phyloP scores from a whole-genome alignment of 2,113 vertebrate genomes.

The Platichthys flesus region DNA sequence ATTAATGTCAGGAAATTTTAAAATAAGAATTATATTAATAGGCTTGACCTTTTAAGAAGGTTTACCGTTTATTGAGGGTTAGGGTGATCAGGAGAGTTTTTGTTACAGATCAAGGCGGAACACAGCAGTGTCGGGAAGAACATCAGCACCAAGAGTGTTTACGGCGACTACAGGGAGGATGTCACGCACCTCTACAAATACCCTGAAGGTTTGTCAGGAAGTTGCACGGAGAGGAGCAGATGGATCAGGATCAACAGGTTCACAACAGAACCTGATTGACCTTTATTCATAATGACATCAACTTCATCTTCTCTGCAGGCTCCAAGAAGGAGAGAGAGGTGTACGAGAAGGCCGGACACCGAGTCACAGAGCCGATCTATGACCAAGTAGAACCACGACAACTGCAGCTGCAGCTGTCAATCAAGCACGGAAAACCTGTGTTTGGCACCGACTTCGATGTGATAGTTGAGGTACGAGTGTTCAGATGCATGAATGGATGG shows the following conservation, averaged over 20 bases:
- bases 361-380: not conserved
- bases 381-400: not conserved
- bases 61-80: not conserved
- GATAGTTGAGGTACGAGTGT: slow-evolving; percentile 74
- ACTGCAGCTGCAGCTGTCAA: slow-evolving; percentile 76
- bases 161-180: slow-evolving; percentile 78
- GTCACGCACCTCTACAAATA: slow-evolving; percentile 84
- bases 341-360: slow-evolving; percentile 76
- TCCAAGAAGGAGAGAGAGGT: slow-evolving; percentile 81
- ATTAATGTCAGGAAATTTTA: not conserved
- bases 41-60: too few relatives aligned
- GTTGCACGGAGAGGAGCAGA: not conserved
- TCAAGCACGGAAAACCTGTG: slow-evolving; percentile 76
- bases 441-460: slow-evolving; percentile 85
- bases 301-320: slow-evolving; percentile 63
- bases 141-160: slow-evolving; percentile 85
- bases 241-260: not conserved
- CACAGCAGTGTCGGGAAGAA: slow-evolving; percentile 71
- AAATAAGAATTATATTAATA: too few relatives aligned
- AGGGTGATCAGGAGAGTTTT: not conserved
- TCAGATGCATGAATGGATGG: not conserved
- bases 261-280: not conserved
- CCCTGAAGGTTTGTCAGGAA: slow-evolving; percentile 77
- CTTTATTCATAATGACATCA: too few relatives aligned
- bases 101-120: slow-evolving; percentile 49